Percentiles rank a stretch among this genome's conserved stretches.
Evolutionary conservation across 2,888 invertebrate genomes (phyloP).

Genomic region (Ophion slaviceki): DNA sequence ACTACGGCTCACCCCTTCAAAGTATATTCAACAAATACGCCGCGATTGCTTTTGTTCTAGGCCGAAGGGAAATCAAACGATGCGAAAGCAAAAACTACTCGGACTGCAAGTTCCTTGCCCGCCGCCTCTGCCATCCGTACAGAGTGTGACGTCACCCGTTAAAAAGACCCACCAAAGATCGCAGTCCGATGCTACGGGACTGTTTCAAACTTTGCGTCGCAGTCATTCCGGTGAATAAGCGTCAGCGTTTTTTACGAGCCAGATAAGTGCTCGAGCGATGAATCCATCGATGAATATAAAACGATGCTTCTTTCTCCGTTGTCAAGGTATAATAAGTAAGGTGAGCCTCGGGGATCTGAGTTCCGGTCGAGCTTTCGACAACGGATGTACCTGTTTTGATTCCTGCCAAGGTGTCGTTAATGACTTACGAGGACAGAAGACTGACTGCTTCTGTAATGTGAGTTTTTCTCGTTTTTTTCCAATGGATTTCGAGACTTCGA

Average conservation of each 20-base stretch:
- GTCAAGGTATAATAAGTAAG: constrained; percentile 84
- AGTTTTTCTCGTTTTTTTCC: constrained; percentile 73
- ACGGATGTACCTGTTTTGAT: constrained; percentile 96
- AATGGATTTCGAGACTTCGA: too few species aligned
- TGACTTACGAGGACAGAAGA: constrained; percentile 90
- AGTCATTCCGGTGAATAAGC: constrained; percentile 80
- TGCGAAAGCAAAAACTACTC: constrained; percentile 78
- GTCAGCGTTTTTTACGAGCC: not conserved
- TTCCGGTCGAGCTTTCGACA: constrained; percentile 98
- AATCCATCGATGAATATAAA: not conserved
- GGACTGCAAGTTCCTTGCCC: constrained; percentile 81
- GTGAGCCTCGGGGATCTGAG: constrained; percentile 94
- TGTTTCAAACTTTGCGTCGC: constrained; percentile 84
- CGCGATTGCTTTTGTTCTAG: constrained; percentile 65
- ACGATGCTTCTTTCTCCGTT: not conserved
- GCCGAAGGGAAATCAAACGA: constrained; percentile 80
- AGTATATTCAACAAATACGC: not conserved
- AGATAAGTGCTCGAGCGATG: too few species aligned
- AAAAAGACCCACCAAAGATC: constrained; percentile 94
- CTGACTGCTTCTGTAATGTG: constrained; percentile 91
- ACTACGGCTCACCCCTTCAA: too few species aligned
- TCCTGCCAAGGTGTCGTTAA: constrained; percentile 92
- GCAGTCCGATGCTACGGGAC: constrained; percentile 92
- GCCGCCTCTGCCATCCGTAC: constrained; percentile 80
- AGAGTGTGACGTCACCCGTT: constrained; percentile 82